Evolutionary conservation across 30 jellyfish, hydroid and myxozoan genomes (phyloP), one percentile per base, ranked within the genome.

Genomic region (Pelagia noctiluca): DNA sequence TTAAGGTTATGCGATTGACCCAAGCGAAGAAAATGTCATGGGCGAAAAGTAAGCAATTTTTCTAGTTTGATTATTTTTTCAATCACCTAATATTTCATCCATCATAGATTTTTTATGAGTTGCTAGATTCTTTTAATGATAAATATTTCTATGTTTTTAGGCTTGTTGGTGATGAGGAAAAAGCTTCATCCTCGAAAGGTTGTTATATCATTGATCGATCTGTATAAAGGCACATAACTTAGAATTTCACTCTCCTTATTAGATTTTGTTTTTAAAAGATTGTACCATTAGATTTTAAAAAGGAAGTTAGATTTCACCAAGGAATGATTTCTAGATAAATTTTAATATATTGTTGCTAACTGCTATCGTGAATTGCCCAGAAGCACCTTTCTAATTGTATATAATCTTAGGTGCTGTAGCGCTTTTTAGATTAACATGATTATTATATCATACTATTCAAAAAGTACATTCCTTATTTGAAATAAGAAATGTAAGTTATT

Each of bases 1-100:
- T 66, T 2, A n/a, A 91, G 98, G 98, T 24, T 93, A 93, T 87
- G 98, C 98, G 1, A 25, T 93, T 12, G 98, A 93, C 69, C 98
- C 98, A 70, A 93, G 98, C 71, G 86, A 96, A 36, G 98, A 92
- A 50, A 86, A 86, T 35, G 38, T 66, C 0, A 31, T 77, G 42
- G 96, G 98, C 37, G 98, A 86, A 50, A 92, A 78, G 98, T 92
- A 77, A 47, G 76, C 47, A 18, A 7, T 37, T 82, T 30, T 22
- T 52, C 23, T 5, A 5, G 8, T 1, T 42, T 21, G 2, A 23
- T 28, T n/a, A 30, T 42, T 29, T 3, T 83, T 8, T 65, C 25
- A 28, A 38, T 0, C 0, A 3, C 4, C 21, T 8, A 29, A 11
- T 8, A 13, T 19, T 2, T 69, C 28, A 8, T 5, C 2, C 33